Conservation (phyloP, 2,888 invertebrate genomes). For the Seira musarum region DNA sequence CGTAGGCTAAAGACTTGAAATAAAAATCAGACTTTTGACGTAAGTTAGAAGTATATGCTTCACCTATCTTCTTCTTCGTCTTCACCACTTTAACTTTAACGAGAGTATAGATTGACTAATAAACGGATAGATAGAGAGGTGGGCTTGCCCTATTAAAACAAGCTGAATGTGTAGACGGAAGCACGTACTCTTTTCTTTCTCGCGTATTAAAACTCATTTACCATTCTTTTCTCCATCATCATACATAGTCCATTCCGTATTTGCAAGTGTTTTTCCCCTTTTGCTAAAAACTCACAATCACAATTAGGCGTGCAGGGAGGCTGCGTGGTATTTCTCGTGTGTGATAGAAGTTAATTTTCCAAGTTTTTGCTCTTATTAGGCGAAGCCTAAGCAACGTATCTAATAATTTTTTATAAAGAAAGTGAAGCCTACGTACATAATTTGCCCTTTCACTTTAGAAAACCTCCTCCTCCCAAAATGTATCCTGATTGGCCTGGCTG, state of each 20-base stretch:
- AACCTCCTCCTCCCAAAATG: conserved; percentile 27
- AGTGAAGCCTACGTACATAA: neutral
- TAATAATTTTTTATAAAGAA: conserved; percentile 13
- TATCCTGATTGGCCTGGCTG: conserved; percentile 43
- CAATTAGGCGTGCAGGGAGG: conserved; percentile 14
- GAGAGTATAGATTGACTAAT: conserved; percentile 55
- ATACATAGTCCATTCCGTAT: neutral
- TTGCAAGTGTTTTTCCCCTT: neutral
- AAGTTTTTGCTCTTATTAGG: neutral
- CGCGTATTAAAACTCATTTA: conserved; percentile 43
- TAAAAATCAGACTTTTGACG: conserved; percentile 13
- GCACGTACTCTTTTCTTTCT: conserved; percentile 13
- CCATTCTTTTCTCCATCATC: conserved; percentile 33
- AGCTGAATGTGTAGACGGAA: neutral
- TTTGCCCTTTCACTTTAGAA: conserved; percentile 3
- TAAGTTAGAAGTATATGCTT: neutral
- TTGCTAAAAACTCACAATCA: neutral
- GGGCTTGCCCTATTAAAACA: conserved; percentile 47
- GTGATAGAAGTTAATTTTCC: conserved; percentile 39
- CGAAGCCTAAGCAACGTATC: neutral
- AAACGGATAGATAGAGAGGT: conserved; percentile 43
- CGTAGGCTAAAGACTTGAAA: conserved; percentile 15
- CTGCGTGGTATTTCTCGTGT: conserved; percentile 2
- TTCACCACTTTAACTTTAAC: conserved; percentile 9
- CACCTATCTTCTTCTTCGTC: too few relatives aligned